Evolutionary conservation across 2,113 vertebrate genomes (phyloP).

Genomic region (Calonectris borealis): DNA sequence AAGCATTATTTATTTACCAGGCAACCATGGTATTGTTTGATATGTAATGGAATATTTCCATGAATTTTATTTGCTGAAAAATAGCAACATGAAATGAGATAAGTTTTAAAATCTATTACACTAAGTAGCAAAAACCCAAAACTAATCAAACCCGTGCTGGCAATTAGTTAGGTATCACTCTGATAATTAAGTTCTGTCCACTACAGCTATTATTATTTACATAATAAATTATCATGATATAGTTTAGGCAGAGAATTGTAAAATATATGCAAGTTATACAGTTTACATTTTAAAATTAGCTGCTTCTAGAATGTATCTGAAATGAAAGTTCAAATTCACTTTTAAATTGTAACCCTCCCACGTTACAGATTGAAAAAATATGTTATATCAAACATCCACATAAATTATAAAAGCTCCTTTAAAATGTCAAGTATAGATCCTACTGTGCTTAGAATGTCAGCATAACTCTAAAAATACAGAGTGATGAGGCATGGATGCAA

Average conservation of each 20-base stretch:
- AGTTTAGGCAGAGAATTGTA: not conserved
- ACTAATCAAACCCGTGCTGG: not conserved
- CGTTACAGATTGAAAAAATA: slow-evolving; percentile 42
- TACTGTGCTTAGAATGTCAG: slow-evolving; percentile 53
- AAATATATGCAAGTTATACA: not conserved
- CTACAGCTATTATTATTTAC: slow-evolving; percentile 13
- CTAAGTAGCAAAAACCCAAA: not conserved
- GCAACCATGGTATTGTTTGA: not conserved
- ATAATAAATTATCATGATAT: not conserved
- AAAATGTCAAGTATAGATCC: slow-evolving; percentile 37
- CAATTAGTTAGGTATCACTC: not conserved
- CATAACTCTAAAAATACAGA: slow-evolving; percentile 28
- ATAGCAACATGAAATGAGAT: not conserved
- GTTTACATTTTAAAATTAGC: not conserved
- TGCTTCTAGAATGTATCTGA: not conserved
- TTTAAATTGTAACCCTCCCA: slow-evolving; percentile 12
- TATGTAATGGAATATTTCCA: slow-evolving; percentile 8
- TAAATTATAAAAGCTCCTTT: slow-evolving; percentile 56
- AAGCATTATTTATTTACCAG: slow-evolving; percentile 49
- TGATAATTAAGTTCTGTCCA: slow-evolving; percentile 11
- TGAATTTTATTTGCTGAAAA: slow-evolving; percentile 16
- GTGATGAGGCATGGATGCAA: slow-evolving; percentile 35
- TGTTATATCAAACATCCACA: slow-evolving; percentile 32
- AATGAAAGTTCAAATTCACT: not conserved
- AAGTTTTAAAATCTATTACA: not conserved